Percentiles rank a stretch among this genome's conserved stretches.
Evolutionary conservation across 2,888 invertebrate genomes (phyloP).

Genomic region (Agapostemon virescens): DNA sequence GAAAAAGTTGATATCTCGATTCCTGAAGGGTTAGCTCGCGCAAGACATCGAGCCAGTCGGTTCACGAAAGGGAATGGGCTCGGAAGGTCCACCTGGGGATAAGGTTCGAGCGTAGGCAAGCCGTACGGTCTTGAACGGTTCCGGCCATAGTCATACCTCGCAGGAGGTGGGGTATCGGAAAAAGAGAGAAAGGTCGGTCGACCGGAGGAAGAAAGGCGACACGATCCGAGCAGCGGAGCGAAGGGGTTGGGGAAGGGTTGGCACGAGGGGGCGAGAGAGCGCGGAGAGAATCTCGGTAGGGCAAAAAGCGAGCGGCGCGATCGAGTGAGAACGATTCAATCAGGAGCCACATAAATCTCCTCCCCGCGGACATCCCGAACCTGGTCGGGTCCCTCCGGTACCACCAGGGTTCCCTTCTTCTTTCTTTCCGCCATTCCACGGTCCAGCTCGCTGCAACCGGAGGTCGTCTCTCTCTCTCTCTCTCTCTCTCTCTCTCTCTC

Average conservation of each 20-base stretch:
- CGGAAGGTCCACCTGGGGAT: conserved; percentile 18
- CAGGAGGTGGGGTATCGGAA: conserved; percentile 9
- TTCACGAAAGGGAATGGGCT: background rate
- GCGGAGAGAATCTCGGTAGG: conserved; percentile 64
- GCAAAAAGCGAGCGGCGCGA: conserved; percentile 80
- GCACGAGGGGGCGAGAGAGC: conserved; percentile 57
- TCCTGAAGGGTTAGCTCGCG: background rate
- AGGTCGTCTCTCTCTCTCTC: conserved; percentile 5
- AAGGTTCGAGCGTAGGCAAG: conserved; percentile 22
- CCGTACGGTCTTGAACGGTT: conserved; percentile 34
- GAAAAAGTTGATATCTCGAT: background rate
- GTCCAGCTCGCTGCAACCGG: conserved; percentile 36
- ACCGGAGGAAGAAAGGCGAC: conserved; percentile 17
- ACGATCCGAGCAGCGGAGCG: conserved; percentile 11
- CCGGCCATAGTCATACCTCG: conserved; percentile 32
- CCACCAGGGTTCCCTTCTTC: conserved; percentile 60
- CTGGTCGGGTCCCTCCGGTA: conserved; percentile 58
- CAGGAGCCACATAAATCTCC: conserved; percentile 81
- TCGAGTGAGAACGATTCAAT: conserved; percentile 81
- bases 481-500: background rate
- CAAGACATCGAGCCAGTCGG: background rate
- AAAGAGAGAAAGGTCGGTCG: conserved; percentile 37
- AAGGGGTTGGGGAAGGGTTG: conserved; percentile 23
- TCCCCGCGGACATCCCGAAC: conserved; percentile 78
- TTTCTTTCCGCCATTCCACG: conserved; percentile 66